Evolutionary conservation across 1,140 invertebrate species (phyloP).

Genomic region (Aporrectodea caliginosa): DNA sequence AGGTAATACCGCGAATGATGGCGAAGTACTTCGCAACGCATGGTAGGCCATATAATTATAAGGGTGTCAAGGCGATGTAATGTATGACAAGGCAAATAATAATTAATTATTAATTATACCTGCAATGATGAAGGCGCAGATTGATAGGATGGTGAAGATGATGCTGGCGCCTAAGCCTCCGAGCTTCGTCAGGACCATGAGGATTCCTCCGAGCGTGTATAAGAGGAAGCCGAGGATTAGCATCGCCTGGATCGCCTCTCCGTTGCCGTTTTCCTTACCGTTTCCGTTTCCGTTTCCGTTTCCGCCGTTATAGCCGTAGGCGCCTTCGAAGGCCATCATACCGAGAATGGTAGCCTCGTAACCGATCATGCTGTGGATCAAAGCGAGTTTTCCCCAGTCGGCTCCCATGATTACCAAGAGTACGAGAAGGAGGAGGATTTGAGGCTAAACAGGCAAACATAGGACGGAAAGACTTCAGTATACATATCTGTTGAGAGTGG

Average conservation of each 20-base stretch:
- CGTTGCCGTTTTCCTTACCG: too few species aligned
- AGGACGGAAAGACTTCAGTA: too few species aligned
- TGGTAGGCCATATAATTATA: too few species aligned
- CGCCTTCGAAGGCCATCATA: neutral
- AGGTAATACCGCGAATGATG: too few species aligned
- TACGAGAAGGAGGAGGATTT: too few species aligned
- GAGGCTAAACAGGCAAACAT: too few species aligned
- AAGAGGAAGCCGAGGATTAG: neutral
- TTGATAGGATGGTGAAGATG: constrained; percentile 2
- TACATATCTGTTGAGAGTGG: too few species aligned
- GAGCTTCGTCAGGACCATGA: neutral
- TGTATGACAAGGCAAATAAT: too few species aligned
- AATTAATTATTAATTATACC: too few species aligned
- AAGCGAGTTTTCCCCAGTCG: neutral
- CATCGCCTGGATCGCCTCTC: neutral
- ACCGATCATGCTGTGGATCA: neutral
- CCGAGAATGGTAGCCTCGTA: neutral
- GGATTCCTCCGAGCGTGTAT: neutral
- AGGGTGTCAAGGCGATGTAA: too few species aligned
- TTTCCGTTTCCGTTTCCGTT: too few species aligned
- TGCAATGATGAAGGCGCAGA: neutral
- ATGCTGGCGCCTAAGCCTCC: neutral
- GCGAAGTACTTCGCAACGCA: too few species aligned
- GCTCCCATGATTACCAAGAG: neutral
- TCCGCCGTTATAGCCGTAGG: neutral